These are phyloP conservation scores for Trichechus manatus DNA, from an alignment of 2,113 vertebrate species.

Conservation along the genomic window DNA sequence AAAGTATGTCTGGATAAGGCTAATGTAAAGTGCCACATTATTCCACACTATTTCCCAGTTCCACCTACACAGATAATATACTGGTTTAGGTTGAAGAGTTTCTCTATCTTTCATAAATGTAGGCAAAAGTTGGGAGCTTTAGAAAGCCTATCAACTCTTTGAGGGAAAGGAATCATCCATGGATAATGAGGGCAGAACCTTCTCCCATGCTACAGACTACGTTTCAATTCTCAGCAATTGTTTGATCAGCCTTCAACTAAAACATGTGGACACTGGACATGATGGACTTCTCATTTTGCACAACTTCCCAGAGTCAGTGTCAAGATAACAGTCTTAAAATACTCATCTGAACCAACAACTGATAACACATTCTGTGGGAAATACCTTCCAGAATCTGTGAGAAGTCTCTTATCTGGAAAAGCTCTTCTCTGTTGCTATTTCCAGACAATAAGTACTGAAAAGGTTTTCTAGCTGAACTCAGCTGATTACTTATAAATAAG, in stretches of 20 bases:
- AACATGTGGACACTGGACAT: not conserved
- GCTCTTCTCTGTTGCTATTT: not conserved
- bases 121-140: constrained; percentile 21
- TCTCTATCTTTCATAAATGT: constrained; percentile 25
- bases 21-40: not conserved
- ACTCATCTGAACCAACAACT: not conserved
- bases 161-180: not conserved
- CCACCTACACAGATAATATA: not conserved
- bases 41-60: not conserved
- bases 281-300: not conserved
- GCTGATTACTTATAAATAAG: not conserved
- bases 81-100: not conserved
- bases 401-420: constrained; percentile 38
- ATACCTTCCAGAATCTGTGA: not conserved
- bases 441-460: not conserved
- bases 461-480: constrained; percentile 34
- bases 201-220: not conserved
- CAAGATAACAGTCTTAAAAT: not conserved
- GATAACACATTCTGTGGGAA: not conserved
- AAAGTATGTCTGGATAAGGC: not conserved
- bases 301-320: not conserved
- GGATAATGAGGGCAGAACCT: not conserved
- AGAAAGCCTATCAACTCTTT: constrained; percentile 7
- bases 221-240: not conserved
- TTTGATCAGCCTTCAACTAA: constrained; percentile 38